Evolutionary conservation across 1,140 invertebrate genomes (phyloP).

Genomic region (Halesus radiatus): DNA sequence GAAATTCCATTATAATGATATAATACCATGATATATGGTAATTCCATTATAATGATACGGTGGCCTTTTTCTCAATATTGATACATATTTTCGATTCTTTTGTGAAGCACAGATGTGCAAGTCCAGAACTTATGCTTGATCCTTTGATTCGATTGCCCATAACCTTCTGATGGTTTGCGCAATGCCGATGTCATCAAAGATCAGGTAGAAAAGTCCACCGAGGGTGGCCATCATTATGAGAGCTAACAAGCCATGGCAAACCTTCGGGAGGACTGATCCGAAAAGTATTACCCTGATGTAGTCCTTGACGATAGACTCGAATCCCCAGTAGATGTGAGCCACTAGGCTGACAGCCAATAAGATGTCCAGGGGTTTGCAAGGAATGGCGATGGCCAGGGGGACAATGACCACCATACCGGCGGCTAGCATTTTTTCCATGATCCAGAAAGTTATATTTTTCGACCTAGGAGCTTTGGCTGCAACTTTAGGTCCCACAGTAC

Average conservation of each 20-base stretch:
- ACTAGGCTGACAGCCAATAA: slow-evolving; percentile 75
- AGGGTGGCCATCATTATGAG: slow-evolving; percentile 82
- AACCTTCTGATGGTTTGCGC: slow-evolving; percentile 82
- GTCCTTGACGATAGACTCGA: slow-evolving; percentile 90
- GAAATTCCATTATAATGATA: too few relatives aligned
- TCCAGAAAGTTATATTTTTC: slow-evolving; percentile 70
- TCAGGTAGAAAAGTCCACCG: slow-evolving; percentile 89
- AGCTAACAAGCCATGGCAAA: slow-evolving; percentile 79
- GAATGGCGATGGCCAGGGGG: slow-evolving; percentile 74
- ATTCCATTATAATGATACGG: too few relatives aligned
- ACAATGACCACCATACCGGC: slow-evolving; percentile 74
- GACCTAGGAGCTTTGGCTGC: not conserved
- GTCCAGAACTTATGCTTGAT: not conserved
- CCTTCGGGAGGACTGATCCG: slow-evolving; percentile 82
- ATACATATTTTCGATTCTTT: not conserved
- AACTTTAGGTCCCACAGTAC: slow-evolving; percentile 10
- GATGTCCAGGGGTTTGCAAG: slow-evolving; percentile 76
- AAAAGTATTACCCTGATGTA: slow-evolving; percentile 85
- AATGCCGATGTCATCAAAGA: slow-evolving; percentile 90
- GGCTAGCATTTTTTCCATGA: slow-evolving; percentile 76
- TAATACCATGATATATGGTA: too few relatives aligned
- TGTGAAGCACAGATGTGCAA: not conserved
- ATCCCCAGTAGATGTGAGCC: slow-evolving; percentile 85
- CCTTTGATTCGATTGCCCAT: slow-evolving; percentile 70
- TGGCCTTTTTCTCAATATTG: too few relatives aligned